Base-by-base conservation (phyloP, 2,888 invertebrate genomes). In the Mesorhabditis sp. region DNA sequence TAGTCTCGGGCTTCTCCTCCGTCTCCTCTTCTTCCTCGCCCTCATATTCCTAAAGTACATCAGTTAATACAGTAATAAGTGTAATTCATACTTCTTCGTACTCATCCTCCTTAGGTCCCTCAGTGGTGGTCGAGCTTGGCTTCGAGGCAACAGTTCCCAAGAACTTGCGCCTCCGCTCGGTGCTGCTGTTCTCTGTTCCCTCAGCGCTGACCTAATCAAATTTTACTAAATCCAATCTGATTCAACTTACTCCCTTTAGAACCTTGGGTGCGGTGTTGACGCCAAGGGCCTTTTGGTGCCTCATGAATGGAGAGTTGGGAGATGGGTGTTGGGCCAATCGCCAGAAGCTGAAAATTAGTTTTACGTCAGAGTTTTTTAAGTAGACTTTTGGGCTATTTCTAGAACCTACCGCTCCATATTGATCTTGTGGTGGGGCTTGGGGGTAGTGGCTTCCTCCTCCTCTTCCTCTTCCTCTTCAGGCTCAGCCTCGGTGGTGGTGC, bases 341-440 rank as follows among this genome's bases (percentile, higher is more conserved):
- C 77, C 76, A 80, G 76, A 85, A 85, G 15, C 85, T 71, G 45
- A 80, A 80, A 28, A 28, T 28, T 83, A 85, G 82, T 75, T 85
- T 63, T 84, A 70, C 69, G 81, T 62, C 58, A 68, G 62, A 6
- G 43, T 43, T 41, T n/a, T n/a, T 13, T n/a, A n/a, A 7, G n/a
- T 63, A 1, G 10, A n/a, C 10, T 63, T 3, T 43, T 41, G 5
- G 73, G 69, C 4, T 76, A n/a, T n/a, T 81, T 71, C 72, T 70
- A 76, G 72, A 82, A 82, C 4, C 83, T 72, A 50, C 58, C 2
- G 7, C 58, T 79, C 79, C 82, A 82, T 80, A 73, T 82, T 82
- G 64, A 81, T 67, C 66, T 50, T 5, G 42, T 43, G 66, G 15
- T 62, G 62, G 13, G 73, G 70, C 28, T 68, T 73, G 13, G 67